Conservation (phyloP, 2,797 vertebrate genomes). For the Vultur gryphus region DNA sequence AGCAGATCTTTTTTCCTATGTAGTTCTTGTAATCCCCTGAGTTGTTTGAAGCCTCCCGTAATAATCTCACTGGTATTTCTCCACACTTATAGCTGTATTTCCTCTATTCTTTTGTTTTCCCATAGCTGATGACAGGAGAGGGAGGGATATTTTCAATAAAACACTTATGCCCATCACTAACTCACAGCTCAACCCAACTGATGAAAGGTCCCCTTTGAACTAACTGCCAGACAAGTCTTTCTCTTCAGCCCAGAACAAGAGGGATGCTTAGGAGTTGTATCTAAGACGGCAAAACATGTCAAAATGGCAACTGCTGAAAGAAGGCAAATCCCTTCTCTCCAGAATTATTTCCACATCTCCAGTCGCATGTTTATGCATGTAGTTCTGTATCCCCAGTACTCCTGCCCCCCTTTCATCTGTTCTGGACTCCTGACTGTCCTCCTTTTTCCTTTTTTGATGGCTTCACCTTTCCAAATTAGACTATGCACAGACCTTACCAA, state of each 20-base stretch:
- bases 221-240: slow-evolving; percentile 3
- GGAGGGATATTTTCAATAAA: background rate
- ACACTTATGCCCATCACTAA: slow-evolving; percentile 7
- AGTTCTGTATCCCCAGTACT: background rate
- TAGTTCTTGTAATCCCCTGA: slow-evolving; percentile 26
- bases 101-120: slow-evolving; percentile 33
- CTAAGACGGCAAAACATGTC: background rate
- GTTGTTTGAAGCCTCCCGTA: slow-evolving; percentile 6
- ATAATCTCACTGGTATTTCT: slow-evolving; percentile 38
- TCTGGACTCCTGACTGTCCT: background rate
- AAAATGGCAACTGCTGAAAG: slow-evolving; percentile 14
- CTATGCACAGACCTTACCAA: background rate
- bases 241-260: background rate
- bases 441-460: background rate
- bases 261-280: background rate
- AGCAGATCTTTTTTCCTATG: background rate
- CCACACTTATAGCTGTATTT: slow-evolving; percentile 10
- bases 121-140: slow-evolving; percentile 9
- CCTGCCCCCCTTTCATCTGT: background rate
- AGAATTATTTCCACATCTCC: background rate
- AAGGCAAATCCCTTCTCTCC: background rate
- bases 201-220: slow-evolving; percentile 30
- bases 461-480: background rate
- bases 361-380: background rate
- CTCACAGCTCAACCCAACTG: slow-evolving; percentile 8